Evolutionary conservation across 2,888 invertebrate genomes (phyloP), one percentile per base, ranked within the genome.

Genomic region (Ephialtes manifestator): DNA sequence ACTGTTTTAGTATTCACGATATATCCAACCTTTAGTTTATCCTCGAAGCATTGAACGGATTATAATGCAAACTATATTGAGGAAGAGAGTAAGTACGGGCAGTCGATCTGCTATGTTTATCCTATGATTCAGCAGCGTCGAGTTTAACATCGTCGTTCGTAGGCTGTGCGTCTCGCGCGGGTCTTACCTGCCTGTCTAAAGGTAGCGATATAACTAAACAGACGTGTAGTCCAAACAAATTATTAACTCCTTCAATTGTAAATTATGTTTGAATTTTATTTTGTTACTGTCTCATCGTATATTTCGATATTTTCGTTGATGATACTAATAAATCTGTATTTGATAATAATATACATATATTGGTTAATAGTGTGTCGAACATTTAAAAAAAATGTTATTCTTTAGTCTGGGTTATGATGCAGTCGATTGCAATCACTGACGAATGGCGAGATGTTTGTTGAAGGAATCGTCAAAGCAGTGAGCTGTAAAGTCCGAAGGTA

Each of bases 61-160:
- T 74, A 58, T 58, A 74, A 58, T 74, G 75, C 35, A 51, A 10
- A 15, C 35, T 51, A 3, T 13, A 78, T 53, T 74, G 60, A 81
- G 79, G 68, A 86, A 83, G 86, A 87, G 65, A 86, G 83, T 76
- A 79, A 85, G 83, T 76, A 79, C 76, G 63, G 81, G 75, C 55
- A 72, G 39, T 75, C 65, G 84, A 77, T 65, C 84, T 84, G 82
- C 87, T 88, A 89, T 88, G 86, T 87, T 87, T 88, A 88, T 89
- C 86, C 85, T 87, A 87, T 89, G 89, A 89, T 88, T 89, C 89
- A 89, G 86, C 89, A 88, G 83, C 84, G 68, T 77, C 39, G 70
- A 60, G 60, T 77, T 48, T 60, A 78, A 67, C 77, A 20, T 43
- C 71, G 48, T 72, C 78, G 63, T 86, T 86, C 86, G 88, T 86